A percentile compares a stretch with the other conserved stretches of the same genome.
Conservation (phyloP, 2,888 invertebrate species). For the Orthonychiurus folsomi region DNA sequence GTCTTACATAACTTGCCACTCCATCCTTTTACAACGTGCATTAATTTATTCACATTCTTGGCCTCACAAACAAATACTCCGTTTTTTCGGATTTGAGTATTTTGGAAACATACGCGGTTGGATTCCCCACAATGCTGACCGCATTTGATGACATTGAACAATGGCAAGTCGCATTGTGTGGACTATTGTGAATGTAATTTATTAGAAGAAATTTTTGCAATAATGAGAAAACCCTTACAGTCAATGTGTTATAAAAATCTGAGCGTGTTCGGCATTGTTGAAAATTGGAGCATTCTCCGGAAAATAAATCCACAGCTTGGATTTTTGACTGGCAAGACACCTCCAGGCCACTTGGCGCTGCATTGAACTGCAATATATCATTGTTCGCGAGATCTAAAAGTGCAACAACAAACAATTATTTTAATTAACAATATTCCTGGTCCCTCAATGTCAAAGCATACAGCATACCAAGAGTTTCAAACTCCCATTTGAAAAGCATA, state of each 20-base stretch:
- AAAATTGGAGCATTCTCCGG: slow-evolving; percentile 1
- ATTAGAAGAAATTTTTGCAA: background rate
- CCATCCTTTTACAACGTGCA: background rate
- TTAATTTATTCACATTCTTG: background rate
- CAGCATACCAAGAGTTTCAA: background rate
- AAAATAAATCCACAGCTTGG: background rate
- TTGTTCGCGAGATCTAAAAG: slow-evolving; percentile 6
- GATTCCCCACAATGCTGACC: background rate
- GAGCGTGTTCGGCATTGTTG: background rate
- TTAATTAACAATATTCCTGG: background rate
- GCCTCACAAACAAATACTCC: slow-evolving; percentile 8
- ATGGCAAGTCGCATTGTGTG: slow-evolving; percentile 2
- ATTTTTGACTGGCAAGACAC: slow-evolving; percentile 5
- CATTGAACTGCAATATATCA: background rate
- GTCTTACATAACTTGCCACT: background rate
- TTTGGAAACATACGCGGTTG: background rate
- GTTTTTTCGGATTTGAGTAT: background rate
- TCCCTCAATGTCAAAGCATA: background rate
- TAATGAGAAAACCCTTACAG: background rate
- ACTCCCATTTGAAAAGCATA: background rate
- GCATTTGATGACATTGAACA: background rate
- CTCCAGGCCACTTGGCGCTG: background rate
- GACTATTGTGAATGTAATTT: background rate
- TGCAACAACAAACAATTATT: background rate
- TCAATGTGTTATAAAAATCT: background rate